Conservation (phyloP, 2,797 vertebrate species). For the Bradypus variegatus region DNA sequence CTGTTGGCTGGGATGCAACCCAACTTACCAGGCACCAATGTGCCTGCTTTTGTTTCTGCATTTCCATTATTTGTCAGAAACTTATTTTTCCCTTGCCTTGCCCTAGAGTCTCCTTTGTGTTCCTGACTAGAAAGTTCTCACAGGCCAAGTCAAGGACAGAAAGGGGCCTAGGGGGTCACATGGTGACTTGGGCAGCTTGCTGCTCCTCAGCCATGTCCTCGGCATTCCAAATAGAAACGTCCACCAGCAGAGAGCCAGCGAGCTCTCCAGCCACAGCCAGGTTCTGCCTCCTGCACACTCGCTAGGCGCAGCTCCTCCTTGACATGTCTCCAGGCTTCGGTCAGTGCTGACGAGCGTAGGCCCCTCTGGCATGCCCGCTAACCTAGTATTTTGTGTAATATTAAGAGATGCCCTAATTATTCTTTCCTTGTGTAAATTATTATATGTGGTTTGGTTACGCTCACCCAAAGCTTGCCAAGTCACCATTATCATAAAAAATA, state of each 20-base stretch:
- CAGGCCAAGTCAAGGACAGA: background rate
- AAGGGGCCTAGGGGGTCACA: background rate
- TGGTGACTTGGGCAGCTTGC: fast-evolving
- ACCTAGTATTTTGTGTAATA: background rate
- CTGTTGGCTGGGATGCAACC: background rate
- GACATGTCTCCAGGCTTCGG: conserved; percentile 24
- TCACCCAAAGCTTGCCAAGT: background rate
- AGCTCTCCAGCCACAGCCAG: conserved; percentile 14
- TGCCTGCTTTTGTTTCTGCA: background rate
- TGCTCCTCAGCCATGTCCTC: background rate
- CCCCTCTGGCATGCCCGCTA: background rate
- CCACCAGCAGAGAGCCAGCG: conserved; percentile 14
- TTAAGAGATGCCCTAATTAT: background rate
- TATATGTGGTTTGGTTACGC: background rate
- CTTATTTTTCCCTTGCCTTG: background rate
- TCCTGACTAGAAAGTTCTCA: background rate
- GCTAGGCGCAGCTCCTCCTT: conserved; percentile 22
- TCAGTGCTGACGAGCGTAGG: conserved; percentile 12
- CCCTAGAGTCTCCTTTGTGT: background rate
- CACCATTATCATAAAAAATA: background rate
- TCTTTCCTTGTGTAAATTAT: background rate
- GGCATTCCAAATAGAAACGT: conserved; percentile 53
- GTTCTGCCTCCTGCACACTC: background rate
- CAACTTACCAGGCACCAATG: background rate
- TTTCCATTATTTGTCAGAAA: background rate